Evolutionary conservation across 2,113 vertebrate species (phyloP), one percentile per base, ranked within the genome.

Genomic region (Delphinus delphis): DNA sequence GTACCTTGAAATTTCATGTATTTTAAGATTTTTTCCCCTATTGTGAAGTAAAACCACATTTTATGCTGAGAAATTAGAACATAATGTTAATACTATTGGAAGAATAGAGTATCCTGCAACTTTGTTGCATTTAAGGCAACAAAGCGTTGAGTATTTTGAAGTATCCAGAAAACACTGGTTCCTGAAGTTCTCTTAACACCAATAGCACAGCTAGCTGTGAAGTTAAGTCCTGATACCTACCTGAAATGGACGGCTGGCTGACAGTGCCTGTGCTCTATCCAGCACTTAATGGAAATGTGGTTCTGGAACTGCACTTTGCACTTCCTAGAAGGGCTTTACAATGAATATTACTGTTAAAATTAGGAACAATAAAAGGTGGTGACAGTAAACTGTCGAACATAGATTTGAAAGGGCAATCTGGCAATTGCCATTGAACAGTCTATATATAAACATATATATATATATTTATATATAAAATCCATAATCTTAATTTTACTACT

Each of bases 251-350:
- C 26, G 14, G 68, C 15, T 26, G 3, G 4, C 17, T 74, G 5
- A 38, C 2, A 38, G 4, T 21, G 28, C 1, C 23, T 31, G 0
- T 6, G 28, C 1, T 87, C 7, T 67, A 9, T 23, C 6, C 20
- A 65, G n/a, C 1, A 62, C 7, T 9, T 31, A 76, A 63, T 62
- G 18, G 12, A 68, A 63, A 53, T 4, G 2, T 67, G 8, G 12
- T 20, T 44, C 38, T 90, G 15, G 20, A 50, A 50, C 0, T 55
- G 3, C 0, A 33, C 14, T 60, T 63, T 55, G 3, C 0, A 33
- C 14, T 60, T 63, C 18, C 28, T 28, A 36, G 5, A 82, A 47
- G 13, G 1, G 28, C 15, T 77, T 95, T 76, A 10, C 15, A 76
- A 2, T 55, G 26, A 88, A 71, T 71, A 55, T 58, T 74, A 80